A percentile compares a stretch with the other conserved stretches of the same genome.
Evolutionary conservation across 2,113 vertebrate genomes (phyloP).

Genomic region (Phoxinus phoxinus): DNA sequence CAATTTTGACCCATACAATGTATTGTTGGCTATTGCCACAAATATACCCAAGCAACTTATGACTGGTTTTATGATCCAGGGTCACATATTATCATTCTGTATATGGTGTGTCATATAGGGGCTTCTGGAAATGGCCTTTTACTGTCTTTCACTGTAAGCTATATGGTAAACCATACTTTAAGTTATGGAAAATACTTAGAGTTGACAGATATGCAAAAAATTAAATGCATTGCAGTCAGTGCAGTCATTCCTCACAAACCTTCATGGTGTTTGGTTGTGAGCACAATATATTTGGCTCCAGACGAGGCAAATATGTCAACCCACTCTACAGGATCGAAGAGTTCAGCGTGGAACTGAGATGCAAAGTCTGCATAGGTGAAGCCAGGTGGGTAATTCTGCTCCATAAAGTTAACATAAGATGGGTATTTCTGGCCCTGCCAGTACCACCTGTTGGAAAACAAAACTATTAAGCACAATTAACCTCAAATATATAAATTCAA

Average conservation of each 20-base stretch:
- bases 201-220: neutral
- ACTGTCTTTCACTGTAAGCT: too few species aligned
- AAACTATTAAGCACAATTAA: neutral
- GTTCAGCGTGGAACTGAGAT: constrained; percentile 86
- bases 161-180: neutral
- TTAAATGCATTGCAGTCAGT: neutral
- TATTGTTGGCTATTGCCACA: too few species aligned
- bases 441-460: constrained; percentile 82
- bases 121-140: too few species aligned
- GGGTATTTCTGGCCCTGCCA: constrained; percentile 82
- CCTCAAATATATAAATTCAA: neutral
- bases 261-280: constrained; percentile 99
- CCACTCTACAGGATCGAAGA: constrained; percentile 89
- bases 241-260: constrained; percentile 72
- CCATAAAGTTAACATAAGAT: constrained; percentile 88
- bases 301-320: constrained; percentile 85
- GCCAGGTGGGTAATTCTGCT: constrained; percentile 85
- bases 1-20: too few species aligned
- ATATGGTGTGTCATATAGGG: too few species aligned
- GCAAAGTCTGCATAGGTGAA: constrained; percentile 93
- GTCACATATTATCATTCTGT: too few species aligned
- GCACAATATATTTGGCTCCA: constrained; percentile 92
- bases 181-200: too few species aligned
- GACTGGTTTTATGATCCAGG: too few species aligned
- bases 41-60: too few species aligned